Conservation (phyloP, 2,113 vertebrate genomes). For the Engraulis encrasicolus region DNA sequence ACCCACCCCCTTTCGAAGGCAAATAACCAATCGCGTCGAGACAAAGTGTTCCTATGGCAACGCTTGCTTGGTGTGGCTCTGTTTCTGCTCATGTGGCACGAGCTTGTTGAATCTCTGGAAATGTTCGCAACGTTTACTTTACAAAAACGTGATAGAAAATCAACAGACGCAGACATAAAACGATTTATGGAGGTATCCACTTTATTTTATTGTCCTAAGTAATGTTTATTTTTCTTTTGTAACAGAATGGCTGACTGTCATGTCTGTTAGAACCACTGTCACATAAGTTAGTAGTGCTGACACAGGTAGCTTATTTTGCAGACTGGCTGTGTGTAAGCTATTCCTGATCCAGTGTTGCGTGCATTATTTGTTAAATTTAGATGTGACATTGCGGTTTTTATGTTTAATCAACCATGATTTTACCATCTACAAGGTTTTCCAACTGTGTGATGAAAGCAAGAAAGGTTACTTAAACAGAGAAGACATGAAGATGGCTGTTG, state of each 20-base stretch:
- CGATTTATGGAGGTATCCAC: slow-evolving; percentile 40
- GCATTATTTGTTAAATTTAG: too few species aligned
- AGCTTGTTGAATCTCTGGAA: not conserved
- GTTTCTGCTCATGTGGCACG: not conserved
- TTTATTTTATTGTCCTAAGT: not conserved
- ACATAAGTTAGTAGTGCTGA: too few species aligned
- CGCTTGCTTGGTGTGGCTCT: not conserved
- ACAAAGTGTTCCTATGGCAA: slow-evolving; percentile 18
- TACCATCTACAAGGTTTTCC: slow-evolving; percentile 66
- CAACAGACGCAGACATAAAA: slow-evolving; percentile 43
- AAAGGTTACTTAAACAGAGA: slow-evolving; percentile 75
- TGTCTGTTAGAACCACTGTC: not conserved
- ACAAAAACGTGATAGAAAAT: slow-evolving; percentile 16
- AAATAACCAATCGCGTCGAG: slow-evolving; percentile 18
- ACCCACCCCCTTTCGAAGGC: not conserved
- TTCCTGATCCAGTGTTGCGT: too few species aligned
- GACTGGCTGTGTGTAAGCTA: too few species aligned
- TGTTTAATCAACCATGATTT: too few species aligned
- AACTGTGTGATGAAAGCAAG: slow-evolving; percentile 62
- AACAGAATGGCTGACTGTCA: not conserved
- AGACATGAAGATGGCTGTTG: slow-evolving; percentile 72
- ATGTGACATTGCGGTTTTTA: not conserved
- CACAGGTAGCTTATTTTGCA: too few species aligned
- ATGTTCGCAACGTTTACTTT: not conserved
- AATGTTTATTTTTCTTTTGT: not conserved